Conservation (phyloP, 2,113 vertebrate genomes). For the Spheniscus mendiculus region DNA sequence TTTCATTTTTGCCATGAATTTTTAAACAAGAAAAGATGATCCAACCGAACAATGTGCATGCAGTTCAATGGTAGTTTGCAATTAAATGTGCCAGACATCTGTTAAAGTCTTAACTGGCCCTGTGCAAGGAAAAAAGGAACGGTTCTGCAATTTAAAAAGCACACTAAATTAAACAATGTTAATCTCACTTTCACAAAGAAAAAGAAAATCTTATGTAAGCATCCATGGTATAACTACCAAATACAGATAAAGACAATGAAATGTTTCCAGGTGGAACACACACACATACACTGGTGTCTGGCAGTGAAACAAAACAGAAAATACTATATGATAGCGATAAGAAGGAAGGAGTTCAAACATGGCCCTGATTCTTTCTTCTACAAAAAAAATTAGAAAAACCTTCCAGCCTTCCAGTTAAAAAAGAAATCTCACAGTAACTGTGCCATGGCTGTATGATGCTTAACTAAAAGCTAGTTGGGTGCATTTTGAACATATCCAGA, state of each 20-base stretch:
- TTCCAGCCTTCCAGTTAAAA: neutral
- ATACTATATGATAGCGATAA: neutral
- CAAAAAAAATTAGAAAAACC: neutral
- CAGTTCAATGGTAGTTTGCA: neutral
- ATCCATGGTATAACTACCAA: neutral
- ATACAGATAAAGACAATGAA: neutral
- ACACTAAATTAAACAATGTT: neutral
- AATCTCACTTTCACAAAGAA: neutral
- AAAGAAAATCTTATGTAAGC: neutral
- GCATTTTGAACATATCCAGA: neutral
- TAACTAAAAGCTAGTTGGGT: neutral
- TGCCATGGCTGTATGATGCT: neutral
- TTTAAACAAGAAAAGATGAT: neutral
- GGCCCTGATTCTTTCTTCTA: neutral
- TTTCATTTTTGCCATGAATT: slow-evolving; percentile 1
- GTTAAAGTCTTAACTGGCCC: neutral
- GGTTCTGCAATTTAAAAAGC: neutral
- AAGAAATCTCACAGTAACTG: neutral
- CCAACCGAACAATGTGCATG: neutral
- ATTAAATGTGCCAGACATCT: neutral
- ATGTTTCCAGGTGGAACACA: neutral
- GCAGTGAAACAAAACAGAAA: neutral
- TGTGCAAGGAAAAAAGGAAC: neutral
- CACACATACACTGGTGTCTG: neutral
- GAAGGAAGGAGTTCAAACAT: neutral